These are phyloP conservation scores for Odocoileus hemionus DNA, from an alignment of 2,113 vertebrate species.

Conservation along the genomic window DNA sequence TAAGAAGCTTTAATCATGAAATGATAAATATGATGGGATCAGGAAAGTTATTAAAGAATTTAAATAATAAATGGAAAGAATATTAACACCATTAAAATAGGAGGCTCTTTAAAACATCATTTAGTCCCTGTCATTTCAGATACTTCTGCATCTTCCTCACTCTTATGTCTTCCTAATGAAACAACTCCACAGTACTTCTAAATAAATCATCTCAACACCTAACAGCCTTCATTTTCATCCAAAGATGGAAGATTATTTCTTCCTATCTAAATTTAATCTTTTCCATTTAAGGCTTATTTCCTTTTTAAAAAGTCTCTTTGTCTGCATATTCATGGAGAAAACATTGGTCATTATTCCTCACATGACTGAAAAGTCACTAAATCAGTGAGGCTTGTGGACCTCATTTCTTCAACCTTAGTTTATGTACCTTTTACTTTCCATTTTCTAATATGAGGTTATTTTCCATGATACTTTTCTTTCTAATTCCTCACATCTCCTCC, in stretches of 20 bases:
- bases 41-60: slow-evolving; percentile 38
- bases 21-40: slow-evolving; percentile 28
- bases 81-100: slow-evolving; percentile 1
- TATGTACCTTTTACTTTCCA: neutral
- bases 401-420: neutral
- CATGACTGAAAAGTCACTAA: neutral
- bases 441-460: slow-evolving; percentile 5
- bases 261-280: neutral
- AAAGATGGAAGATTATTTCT: neutral
- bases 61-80: slow-evolving; percentile 53
- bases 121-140: neutral
- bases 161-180: neutral
- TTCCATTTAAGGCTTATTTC: neutral
- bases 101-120: neutral
- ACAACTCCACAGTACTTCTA: neutral
- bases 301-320: neutral
- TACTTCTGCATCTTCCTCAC: neutral
- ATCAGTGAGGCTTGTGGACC: neutral
- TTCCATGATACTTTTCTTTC: neutral
- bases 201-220: neutral
- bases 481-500: neutral
- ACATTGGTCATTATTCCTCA: neutral
- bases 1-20: slow-evolving; percentile 14
- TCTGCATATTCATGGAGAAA: neutral
- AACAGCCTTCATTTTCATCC: neutral